Base-by-base conservation (phyloP, 2,888 invertebrate species). In the Nomada goodeniana region DNA sequence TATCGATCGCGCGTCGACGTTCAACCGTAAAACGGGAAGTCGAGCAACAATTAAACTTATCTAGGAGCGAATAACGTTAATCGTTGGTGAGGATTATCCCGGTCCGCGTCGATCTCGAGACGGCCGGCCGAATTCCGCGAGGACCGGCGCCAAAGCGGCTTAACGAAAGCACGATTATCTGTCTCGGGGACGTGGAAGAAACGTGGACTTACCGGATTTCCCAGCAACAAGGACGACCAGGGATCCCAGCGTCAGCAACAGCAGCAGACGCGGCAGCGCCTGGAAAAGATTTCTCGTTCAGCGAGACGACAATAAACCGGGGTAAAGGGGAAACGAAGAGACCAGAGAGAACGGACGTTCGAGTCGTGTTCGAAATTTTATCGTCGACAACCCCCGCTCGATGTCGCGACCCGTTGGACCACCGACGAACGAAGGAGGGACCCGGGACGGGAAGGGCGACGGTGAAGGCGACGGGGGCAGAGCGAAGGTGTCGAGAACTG, bases 231-330 rank as follows among this genome's bases (percentile, higher is more conserved):
- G 70, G 61, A 69, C 67, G 59, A 80, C 13, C 74, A 80, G 29
- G 50, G 59, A 80, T 36, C 67, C 74, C 50, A 63, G 72, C 69
- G 86, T 70, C 75, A 74, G 44, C 59, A 88, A 65, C 67, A 73
- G 47, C 61, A 82, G 42, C 67, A 86, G 59, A 64, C 52, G 74
- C 10, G 71, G 47, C 52, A 74, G 59, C 44, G 78, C 59, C 87
- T 87, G 82, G 59, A 88, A 87, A 81, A 84, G 72, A 84, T 80
- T 81, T 80, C n/a, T 2, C 50, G 26, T 76, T 80, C 44, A 73
- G 47, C 42, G 4, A 57, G 50, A 26, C 10, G 29, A 2, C 15
- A 13, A 18, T n/a, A 29, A 29, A 67, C 23, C 5, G 5, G 63
- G 63, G 9, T 18, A 7, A 29, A 26, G 52, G 10, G n/a, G 15